Evolutionary conservation across 2,113 vertebrate genomes (phyloP).

Genomic region (Ranitomeya variabilis): DNA sequence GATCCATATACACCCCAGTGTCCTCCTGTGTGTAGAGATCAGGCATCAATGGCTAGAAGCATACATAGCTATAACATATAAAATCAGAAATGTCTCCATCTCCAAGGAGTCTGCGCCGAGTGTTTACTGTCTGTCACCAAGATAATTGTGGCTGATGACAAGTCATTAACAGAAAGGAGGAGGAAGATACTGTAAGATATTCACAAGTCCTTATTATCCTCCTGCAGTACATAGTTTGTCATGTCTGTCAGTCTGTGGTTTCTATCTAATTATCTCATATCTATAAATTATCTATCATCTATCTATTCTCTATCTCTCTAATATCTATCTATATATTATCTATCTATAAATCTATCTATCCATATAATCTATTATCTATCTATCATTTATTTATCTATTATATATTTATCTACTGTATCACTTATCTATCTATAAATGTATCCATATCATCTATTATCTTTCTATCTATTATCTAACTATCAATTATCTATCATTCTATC

Average conservation of each 20-base stretch:
- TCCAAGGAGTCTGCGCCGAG: conserved; percentile 19
- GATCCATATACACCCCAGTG: neutral
- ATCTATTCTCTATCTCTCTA: neutral
- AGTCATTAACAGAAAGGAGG: conserved; percentile 17
- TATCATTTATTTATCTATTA: conserved; percentile 22
- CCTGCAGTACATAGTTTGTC: neutral
- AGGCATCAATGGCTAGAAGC: neutral
- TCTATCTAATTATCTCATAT: conserved; percentile 2
- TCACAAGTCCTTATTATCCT: neutral
- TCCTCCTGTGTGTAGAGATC: neutral
- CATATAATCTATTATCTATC: conserved; percentile 25
- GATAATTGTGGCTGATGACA: conserved; percentile 38
- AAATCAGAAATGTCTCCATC: conserved; percentile 8
- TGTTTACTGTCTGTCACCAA: conserved; percentile 43
- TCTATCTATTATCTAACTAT: neutral
- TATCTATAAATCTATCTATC: too few species aligned
- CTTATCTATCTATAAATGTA: neutral
- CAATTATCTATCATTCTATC: neutral
- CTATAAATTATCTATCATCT: neutral
- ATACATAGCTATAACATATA: conserved; percentile 34
- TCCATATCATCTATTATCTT: neutral
- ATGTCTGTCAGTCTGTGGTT: neutral
- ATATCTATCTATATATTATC: conserved; percentile 21
- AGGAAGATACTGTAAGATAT: neutral
- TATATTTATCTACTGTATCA: neutral